These are phyloP conservation scores for Mustela nigripes DNA, from an alignment of 2,113 vertebrate species.

Conservation along the genomic window DNA sequence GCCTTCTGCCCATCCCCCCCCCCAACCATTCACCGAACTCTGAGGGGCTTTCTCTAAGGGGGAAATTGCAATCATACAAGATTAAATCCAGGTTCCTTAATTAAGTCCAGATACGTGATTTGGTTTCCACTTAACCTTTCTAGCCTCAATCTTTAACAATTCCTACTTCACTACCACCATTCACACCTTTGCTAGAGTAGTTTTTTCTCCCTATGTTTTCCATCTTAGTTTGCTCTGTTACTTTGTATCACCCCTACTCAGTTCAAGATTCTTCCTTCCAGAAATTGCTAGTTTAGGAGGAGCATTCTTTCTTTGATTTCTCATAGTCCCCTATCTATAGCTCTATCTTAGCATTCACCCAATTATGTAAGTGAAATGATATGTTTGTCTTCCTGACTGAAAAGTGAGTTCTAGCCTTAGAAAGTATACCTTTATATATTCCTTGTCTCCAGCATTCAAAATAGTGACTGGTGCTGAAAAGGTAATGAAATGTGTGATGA, in stretches of 20 bases:
- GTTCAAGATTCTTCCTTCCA: neutral
- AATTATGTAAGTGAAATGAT: neutral
- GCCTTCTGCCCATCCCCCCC: neutral
- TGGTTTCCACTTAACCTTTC: neutral
- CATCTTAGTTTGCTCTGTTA: conserved; percentile 8
- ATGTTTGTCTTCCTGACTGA: neutral
- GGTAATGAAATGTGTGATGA: neutral
- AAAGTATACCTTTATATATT: neutral
- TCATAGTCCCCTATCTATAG: neutral
- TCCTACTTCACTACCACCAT: neutral
- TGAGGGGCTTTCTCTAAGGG: neutral
- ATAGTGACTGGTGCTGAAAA: neutral
- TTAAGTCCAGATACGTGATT: neutral
- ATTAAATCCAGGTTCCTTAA: neutral
- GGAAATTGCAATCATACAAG: neutral
- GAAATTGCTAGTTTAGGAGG: neutral
- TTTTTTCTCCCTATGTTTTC: neutral
- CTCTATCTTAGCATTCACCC: neutral
- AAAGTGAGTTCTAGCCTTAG: neutral
- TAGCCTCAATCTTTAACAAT: neutral
- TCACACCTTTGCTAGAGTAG: neutral
- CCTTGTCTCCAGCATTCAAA: neutral
- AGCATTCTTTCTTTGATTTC: neutral
- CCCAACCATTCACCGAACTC: neutral
- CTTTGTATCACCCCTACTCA: neutral